Evolutionary conservation across 2,113 vertebrate species (phyloP), one percentile per base, ranked within the genome.

Genomic region (Turdus rufiventris): DNA sequence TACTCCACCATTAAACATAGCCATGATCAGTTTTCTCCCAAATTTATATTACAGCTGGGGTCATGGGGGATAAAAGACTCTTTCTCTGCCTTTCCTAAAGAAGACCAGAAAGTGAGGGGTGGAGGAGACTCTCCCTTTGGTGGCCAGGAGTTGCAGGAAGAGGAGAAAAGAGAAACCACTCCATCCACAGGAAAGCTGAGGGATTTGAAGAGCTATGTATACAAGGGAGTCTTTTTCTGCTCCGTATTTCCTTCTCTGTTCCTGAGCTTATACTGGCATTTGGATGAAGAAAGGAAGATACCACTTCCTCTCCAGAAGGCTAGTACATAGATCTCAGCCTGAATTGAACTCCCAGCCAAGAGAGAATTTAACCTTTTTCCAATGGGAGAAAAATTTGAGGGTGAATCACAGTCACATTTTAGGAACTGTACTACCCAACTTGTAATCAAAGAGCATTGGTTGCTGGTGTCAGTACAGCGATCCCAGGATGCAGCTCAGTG

Each of bases 381-480:
- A 82, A 4, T 2, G 18, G 10, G 15, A 83, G 10, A 79, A 71
- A 72, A 86, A 38, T 6, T 2, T 43, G 24, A 42, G 38, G 45
- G 20, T 33, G 70, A 57, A 47, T 81, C 42, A 82, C 18, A 12
- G 9, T 56, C 38, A 50, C 33, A 12, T 65, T 80, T 88, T 66
- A 71, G 47, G 47, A 90, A 70, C 23, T 42, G 23, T 36, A 45
- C 58, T 75, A 43, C 25, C 6, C 38, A 88, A 25, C 16, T n/a
- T 62, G 18, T 42, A 75, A 58, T 62, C 29, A 5, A 71, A 50
- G 34, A 72, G 33, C 12, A 25, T 12, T 62, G 14, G 25, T 67
- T 75, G 14, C 23, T 42, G 42, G 10, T 29, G 13, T 82, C 34
- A 72, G 20, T 14, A 47, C 12, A 48, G 63, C 0, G 0, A 71